phyloP scores from a whole-genome alignment of 1,140 invertebrate genomes.

The Drosophila navojoa region DNA sequence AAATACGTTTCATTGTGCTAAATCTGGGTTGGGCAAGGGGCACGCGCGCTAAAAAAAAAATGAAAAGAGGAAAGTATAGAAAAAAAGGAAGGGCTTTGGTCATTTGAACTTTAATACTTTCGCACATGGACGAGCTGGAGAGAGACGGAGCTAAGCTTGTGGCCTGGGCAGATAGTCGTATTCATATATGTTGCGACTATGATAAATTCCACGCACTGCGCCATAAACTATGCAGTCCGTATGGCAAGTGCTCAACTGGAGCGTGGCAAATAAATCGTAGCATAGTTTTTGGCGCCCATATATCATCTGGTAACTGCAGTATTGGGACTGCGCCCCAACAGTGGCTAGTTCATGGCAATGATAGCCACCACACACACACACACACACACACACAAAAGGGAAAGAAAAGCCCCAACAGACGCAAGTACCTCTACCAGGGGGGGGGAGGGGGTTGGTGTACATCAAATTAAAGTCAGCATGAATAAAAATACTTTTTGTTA shows the following conservation, averaged over 20 bases:
- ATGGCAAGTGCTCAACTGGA: slow-evolving; percentile 43
- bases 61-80: neutral
- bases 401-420: neutral
- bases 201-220: slow-evolving; percentile 49
- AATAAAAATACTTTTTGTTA: neutral
- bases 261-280: slow-evolving; percentile 47
- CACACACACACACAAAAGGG: too few relatives aligned
- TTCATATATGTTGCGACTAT: slow-evolving; percentile 4
- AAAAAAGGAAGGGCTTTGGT: neutral
- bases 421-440: neutral
- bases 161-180: neutral
- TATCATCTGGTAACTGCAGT: slow-evolving; percentile 37
- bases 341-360: neutral
- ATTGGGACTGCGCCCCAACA: neutral
- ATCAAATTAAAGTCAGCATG: neutral
- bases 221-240: slow-evolving; percentile 45
- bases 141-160: too few relatives aligned
- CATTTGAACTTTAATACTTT: slow-evolving; percentile 48
- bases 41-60: slow-evolving; percentile 17
- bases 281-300: slow-evolving; percentile 42
- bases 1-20: slow-evolving; percentile 26
- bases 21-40: slow-evolving; percentile 5
- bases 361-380: neutral
- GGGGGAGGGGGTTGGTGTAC: neutral
- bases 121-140: slow-evolving; percentile 5